These are phyloP conservation scores for Blastomussa wellsi DNA, from an alignment of 92 coral and sea anemone species.

Conservation along the genomic window DNA sequence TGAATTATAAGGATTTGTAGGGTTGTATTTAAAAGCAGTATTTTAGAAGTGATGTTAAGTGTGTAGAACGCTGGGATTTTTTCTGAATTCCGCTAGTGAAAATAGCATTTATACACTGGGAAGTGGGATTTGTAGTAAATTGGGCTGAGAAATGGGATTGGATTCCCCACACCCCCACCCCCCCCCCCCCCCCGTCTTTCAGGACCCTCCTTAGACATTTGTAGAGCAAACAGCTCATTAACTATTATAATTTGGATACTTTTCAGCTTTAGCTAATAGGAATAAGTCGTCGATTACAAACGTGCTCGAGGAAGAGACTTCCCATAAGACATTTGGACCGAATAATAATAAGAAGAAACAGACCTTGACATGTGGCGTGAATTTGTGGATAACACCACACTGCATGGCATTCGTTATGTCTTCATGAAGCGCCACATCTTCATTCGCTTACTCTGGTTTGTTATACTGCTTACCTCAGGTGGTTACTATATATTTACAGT, in stretches of 20 bases:
- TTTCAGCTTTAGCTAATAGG: not conserved
- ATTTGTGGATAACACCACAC: constrained; percentile 46
- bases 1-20: too few species aligned
- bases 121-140: too few species aligned
- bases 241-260: not conserved
- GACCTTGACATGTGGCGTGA: constrained; percentile 35
- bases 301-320: not conserved
- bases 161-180: too few species aligned
- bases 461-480: constrained; percentile 31
- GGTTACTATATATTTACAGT: constrained; percentile 39
- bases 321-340: not conserved
- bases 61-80: too few species aligned
- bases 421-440: constrained; percentile 34
- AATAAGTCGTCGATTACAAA: not conserved
- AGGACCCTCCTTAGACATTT: too few species aligned
- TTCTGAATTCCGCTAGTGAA: too few species aligned
- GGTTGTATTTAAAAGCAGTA: too few species aligned
- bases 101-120: too few species aligned
- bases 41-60: too few species aligned
- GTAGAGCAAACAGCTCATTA: too few species aligned
- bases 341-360: not conserved
- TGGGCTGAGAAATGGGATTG: too few species aligned
- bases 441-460: constrained; percentile 47
- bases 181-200: too few species aligned
- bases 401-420: constrained; percentile 58